Evolutionary conservation across 2,888 invertebrate species (phyloP).

Genomic region (Sminthurinus aureus): DNA sequence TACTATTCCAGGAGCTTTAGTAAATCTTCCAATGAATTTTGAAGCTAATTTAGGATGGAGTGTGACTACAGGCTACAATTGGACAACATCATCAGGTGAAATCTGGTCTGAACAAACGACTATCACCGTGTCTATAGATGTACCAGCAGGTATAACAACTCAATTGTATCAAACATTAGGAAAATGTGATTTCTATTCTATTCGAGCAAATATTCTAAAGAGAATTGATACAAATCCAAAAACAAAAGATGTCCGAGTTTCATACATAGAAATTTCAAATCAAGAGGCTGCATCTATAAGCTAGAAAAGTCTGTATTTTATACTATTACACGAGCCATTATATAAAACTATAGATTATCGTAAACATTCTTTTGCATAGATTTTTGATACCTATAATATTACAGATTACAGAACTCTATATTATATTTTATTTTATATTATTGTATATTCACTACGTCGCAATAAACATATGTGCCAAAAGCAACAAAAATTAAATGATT

Average conservation of each 20-base stretch:
- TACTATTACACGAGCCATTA: no score
- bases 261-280: conserved; percentile 44
- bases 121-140: conserved; percentile 47
- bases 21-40: conserved; percentile 43
- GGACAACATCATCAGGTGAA: conserved; percentile 49
- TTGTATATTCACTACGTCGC: no score
- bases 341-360: no score
- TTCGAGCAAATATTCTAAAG: conserved; percentile 47
- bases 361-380: no score
- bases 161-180: conserved; percentile 51
- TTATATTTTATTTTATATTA: no score
- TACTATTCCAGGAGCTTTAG: conserved; percentile 42
- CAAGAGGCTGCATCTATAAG: no score
- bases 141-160: conserved; percentile 48
- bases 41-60: conserved; percentile 42
- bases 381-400: no score
- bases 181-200: conserved; percentile 49
- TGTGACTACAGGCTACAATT: conserved; percentile 48
- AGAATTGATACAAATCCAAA: conserved; percentile 46
- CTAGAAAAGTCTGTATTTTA: no score
- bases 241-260: conserved; percentile 32
- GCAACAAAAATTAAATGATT: no score
- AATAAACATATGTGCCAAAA: no score
- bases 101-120: conserved; percentile 49
- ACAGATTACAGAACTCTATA: no score